phyloP scores from a whole-genome alignment of 2,113 vertebrate genomes.

The Galemys pyrenaicus region DNA sequence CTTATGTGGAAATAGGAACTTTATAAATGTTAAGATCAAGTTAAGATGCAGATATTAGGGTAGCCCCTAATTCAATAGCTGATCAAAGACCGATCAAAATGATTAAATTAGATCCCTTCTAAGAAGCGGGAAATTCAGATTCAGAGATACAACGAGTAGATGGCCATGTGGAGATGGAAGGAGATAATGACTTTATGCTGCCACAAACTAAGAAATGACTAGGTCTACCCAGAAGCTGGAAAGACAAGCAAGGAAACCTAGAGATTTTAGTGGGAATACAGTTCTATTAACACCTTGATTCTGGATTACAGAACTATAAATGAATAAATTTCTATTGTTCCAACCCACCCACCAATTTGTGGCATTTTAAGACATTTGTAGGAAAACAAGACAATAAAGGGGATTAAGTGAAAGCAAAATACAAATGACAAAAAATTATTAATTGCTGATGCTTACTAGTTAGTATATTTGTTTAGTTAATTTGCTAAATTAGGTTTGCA shows the following conservation, averaged over 20 bases:
- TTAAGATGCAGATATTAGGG: constrained; percentile 18
- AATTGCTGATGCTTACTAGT: not conserved
- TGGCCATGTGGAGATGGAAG: not conserved
- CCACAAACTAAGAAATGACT: no score
- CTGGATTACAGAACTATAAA: not conserved
- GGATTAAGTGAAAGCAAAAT: not conserved
- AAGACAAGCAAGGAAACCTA: not conserved
- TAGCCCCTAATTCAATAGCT: not conserved
- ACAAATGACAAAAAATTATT: not conserved
- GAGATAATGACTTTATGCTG: not conserved
- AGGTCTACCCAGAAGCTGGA: not conserved
- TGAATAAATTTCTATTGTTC: constrained; percentile 27
- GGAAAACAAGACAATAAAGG: constrained; percentile 26
- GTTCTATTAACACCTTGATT: not conserved
- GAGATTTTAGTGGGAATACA: not conserved
- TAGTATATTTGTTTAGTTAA: constrained; percentile 18
- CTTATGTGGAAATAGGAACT: not conserved
- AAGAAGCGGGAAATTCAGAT: not conserved
- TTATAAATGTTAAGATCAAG: not conserved
- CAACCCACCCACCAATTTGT: not conserved
- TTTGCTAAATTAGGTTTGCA: not conserved
- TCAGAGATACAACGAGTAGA: not conserved
- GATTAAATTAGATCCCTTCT: not conserved
- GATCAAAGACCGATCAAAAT: not conserved
- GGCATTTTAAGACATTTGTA: not conserved